Conservation (phyloP, 2,888 invertebrate species). For the Epinotia bilunana region DNA sequence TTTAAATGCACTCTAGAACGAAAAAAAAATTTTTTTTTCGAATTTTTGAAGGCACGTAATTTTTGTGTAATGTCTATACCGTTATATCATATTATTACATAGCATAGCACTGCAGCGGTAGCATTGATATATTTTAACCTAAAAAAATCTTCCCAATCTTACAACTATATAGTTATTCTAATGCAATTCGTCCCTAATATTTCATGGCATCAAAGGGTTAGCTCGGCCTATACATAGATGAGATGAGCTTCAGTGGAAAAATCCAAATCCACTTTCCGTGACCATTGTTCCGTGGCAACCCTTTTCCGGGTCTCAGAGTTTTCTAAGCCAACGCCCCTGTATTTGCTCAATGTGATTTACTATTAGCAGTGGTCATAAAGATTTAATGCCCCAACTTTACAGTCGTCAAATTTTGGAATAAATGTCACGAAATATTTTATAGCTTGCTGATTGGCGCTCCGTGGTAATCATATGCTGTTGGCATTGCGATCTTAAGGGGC, state of each 20-base stretch:
- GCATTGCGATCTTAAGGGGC: not conserved
- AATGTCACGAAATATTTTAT: slow-evolving; percentile 35
- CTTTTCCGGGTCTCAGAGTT: slow-evolving; percentile 1
- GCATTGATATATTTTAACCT: too few relatives aligned
- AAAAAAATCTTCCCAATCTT: too few relatives aligned
- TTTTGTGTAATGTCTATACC: too few relatives aligned
- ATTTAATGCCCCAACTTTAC: slow-evolving; percentile 28
- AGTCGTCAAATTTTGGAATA: slow-evolving; percentile 35
- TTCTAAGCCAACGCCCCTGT: slow-evolving; percentile 1
- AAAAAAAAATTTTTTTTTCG: too few relatives aligned
- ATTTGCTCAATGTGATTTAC: slow-evolving; percentile 25
- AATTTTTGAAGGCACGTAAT: too few relatives aligned
- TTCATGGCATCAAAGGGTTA: slow-evolving; percentile 4
- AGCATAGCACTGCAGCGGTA: too few relatives aligned
- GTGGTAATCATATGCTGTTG: not conserved
- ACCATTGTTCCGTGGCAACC: slow-evolving; percentile 6
- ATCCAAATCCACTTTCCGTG: slow-evolving; percentile 15
- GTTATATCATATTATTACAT: too few relatives aligned
- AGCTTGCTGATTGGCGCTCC: slow-evolving; percentile 4
- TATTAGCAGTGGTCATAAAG: slow-evolving; percentile 27
- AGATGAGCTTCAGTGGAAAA: slow-evolving; percentile 5
- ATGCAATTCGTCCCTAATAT: not conserved
- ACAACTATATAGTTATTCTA: not conserved
- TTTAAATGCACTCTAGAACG: too few relatives aligned
- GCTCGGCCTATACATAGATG: not conserved